Evolutionary conservation across 2,797 vertebrate species (phyloP).

Genomic region (Gadopsis marmoratus): DNA sequence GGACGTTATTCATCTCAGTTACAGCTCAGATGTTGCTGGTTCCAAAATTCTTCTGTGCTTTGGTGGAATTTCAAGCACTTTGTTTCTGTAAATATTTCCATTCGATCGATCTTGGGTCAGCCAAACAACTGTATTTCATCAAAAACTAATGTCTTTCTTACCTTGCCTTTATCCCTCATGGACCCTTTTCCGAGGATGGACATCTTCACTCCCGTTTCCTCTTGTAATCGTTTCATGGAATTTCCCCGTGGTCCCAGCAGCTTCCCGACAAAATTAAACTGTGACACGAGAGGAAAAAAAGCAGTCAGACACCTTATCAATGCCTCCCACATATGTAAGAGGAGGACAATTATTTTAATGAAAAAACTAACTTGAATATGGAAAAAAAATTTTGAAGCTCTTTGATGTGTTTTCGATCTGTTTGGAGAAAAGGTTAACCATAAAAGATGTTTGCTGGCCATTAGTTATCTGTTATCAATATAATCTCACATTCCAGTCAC

Average conservation of each 20-base stretch:
- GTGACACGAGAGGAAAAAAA: conserved; percentile 75
- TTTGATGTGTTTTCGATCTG: conserved; percentile 45
- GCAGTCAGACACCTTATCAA: conserved; percentile 41
- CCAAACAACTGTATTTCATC: conserved; percentile 52
- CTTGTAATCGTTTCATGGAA: conserved; percentile 98
- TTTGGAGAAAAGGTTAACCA: conserved; percentile 57
- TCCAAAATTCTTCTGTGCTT: conserved; percentile 33
- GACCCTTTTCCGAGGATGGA: conserved; percentile 99
- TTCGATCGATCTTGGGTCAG: conserved; percentile 32
- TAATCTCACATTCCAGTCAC: conserved; percentile 65
- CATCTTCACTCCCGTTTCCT: conserved; percentile 99
- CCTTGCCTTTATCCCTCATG: conserved; percentile 99
- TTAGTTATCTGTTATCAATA: conserved; percentile 70
- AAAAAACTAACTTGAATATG: conserved; percentile 27
- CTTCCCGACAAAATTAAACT: conserved; percentile 99
- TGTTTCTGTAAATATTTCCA: conserved; percentile 50
- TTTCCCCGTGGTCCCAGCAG: conserved; percentile 98
- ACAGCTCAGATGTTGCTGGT: conserved; percentile 38
- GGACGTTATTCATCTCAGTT: conserved; percentile 58
- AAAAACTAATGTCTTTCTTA: conserved; percentile 75
- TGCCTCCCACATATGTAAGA: conserved; percentile 25
- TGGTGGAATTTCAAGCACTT: conserved; percentile 21
- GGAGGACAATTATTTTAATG: conserved; percentile 7
- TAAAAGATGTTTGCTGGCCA: conserved; percentile 47
- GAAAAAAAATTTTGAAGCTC: conserved; percentile 31